Base-by-base conservation (phyloP, 2,113 vertebrate genomes). In the Neolamprologus modestus region DNA sequence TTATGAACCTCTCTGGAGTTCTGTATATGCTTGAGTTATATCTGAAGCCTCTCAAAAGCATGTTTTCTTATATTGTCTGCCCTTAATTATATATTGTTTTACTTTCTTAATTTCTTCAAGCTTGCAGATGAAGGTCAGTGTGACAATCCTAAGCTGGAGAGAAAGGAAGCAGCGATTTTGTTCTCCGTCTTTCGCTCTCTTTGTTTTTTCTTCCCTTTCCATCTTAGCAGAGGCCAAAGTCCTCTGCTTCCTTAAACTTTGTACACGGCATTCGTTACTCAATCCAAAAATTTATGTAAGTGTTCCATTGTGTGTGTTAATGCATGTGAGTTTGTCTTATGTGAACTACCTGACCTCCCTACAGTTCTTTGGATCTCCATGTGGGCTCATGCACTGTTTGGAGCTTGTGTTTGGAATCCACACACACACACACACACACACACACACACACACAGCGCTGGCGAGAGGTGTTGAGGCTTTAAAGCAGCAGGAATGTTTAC, bases 401-500 rank as follows among this genome's bases (percentile, higher is more conserved):
- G 57, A 79, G 85, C 21, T 82, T 85, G 73, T 92, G 87, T 94
- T 92, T 90, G n/a, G 83, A 87, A 63, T 82, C 3, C 61, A 45
- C 84, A 80, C 87, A 83, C 53, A 59, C 61, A 26, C 82, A 76
- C 89, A 81, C 59, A 71, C 57, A 91, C 84, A 90, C 88, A 81
- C 84, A 80, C 86, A 78, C 81, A 76, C 85, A 81, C 47, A 63
- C 84, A 71, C 66, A 82, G 71, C 14, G 5, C 45, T 45, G 63
- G 40, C 11, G 16, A 66, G 83, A 86, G 86, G 88, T 90, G 88
- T 52, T n/a, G 37, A 79, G 89, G 88, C 80, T 92, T 89, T 87
- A 42, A 87, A 85, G 89, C 66, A 66, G 82, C 90, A 92, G 90
- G 91, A 94, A 89, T 95, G 93, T 94, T 95, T 92, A 92, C 92